phyloP scores from a whole-genome alignment of 2,888 invertebrate species.

The Folsomia manolachei region DNA sequence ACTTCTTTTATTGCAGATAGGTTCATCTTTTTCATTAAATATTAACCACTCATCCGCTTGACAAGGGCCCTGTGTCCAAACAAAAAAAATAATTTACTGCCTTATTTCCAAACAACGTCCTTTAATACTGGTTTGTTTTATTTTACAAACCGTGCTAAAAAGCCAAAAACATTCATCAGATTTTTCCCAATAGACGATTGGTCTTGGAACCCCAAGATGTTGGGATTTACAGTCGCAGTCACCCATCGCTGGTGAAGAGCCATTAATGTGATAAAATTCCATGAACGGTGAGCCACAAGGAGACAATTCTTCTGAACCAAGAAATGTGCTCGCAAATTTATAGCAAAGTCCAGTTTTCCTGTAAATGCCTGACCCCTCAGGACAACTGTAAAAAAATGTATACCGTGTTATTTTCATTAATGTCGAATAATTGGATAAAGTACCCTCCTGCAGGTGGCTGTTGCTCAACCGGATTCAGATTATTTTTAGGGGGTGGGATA shows the following conservation, averaged over 20 bases:
- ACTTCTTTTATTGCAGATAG: constrained; percentile 16
- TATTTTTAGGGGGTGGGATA: too few species aligned
- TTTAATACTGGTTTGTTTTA: too few species aligned
- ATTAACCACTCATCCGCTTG: constrained; percentile 25
- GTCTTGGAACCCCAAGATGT: constrained; percentile 3
- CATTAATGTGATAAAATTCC: constrained; percentile 11
- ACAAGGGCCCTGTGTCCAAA: constrained; percentile 29
- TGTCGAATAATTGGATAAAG: too few species aligned
- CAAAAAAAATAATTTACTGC: too few species aligned
- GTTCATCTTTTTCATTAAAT: not conserved
- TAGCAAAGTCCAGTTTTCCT: constrained; percentile 6
- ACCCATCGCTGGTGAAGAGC: not conserved
- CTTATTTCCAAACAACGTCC: too few species aligned
- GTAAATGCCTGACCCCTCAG: constrained; percentile 6
- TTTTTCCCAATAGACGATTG: constrained; percentile 23
- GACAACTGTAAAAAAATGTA: too few species aligned
- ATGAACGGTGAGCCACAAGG: constrained; percentile 15
- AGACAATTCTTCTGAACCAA: not conserved
- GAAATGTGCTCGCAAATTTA: not conserved
- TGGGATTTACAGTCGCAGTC: constrained; percentile 2
- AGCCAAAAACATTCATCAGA: constrained; percentile 28
- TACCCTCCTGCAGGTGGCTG: too few species aligned
- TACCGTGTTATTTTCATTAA: too few species aligned
- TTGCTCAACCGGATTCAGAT: too few species aligned
- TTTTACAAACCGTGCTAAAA: constrained; percentile 26